Evolutionary conservation across 2,113 vertebrate genomes (phyloP).

Genomic region (Acrocephalus kingi): DNA sequence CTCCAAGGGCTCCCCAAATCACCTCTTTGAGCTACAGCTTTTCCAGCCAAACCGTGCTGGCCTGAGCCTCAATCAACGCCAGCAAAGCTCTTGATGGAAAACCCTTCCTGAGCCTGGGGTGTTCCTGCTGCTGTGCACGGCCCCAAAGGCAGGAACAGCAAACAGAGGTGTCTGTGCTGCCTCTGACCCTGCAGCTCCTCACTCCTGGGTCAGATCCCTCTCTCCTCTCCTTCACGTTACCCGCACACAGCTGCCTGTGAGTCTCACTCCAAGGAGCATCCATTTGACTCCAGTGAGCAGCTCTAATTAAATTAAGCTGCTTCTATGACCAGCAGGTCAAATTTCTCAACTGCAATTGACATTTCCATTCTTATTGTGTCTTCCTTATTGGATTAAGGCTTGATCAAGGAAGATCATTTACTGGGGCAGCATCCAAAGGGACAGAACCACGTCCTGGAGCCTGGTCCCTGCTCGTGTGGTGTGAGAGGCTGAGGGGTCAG

Average conservation of each 20-base stretch:
- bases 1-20: not conserved
- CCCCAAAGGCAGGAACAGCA: not conserved
- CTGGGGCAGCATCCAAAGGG: not conserved
- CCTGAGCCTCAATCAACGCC: not conserved
- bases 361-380: conserved; percentile 46
- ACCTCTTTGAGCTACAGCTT: not conserved
- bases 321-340: conserved; percentile 30
- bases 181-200: not conserved
- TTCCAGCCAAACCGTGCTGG: not conserved
- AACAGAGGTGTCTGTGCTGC: not conserved
- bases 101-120: accelerated
- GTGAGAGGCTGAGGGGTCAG: not conserved
- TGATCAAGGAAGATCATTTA: conserved; percentile 50
- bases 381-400: conserved; percentile 54
- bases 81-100: not conserved
- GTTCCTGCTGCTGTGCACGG: not conserved
- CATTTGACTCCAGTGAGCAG: conserved; percentile 11
- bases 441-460: not conserved
- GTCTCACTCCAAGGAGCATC: conserved; percentile 3
- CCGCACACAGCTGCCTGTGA: not conserved
- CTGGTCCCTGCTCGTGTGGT: not conserved
- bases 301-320: conserved; percentile 41
- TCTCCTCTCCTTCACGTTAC: not conserved
- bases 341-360: conserved; percentile 59
- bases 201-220: not conserved